phyloP scores from a whole-genome alignment of 1,140 invertebrate genomes.

The Lanistes nyassanus region DNA sequence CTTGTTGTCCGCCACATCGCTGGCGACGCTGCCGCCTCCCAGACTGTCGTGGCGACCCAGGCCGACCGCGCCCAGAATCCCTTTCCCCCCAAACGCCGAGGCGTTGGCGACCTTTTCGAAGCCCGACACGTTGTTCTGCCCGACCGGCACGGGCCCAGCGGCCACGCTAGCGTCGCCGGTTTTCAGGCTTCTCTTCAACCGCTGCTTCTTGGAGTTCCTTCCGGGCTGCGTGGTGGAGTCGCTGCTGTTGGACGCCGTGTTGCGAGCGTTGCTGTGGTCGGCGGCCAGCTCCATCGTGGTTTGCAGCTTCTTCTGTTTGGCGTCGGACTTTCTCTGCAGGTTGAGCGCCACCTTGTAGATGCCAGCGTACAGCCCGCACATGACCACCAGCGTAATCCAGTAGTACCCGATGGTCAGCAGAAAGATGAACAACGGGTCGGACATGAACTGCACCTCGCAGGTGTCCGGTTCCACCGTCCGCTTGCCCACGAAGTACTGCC shows the following conservation, averaged over 20 bases:
- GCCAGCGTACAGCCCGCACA: constrained; percentile 83
- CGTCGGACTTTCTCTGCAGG: constrained; percentile 96
- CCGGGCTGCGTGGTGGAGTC: neutral
- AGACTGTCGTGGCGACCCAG: constrained; percentile 9
- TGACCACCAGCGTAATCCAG: constrained; percentile 82
- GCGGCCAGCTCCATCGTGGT: constrained; percentile 52
- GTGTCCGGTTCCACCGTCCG: constrained; percentile 77
- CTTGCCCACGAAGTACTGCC: constrained; percentile 97
- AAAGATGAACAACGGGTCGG: constrained; percentile 97
- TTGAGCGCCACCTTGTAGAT: constrained; percentile 99
- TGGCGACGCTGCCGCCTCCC: constrained; percentile 24
- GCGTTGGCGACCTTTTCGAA: constrained; percentile 38
- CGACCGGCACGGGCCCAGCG: neutral
- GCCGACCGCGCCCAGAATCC: constrained; percentile 7
- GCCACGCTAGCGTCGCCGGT: neutral
- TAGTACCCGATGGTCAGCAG: constrained; percentile 98
- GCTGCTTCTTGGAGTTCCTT: constrained; percentile 20
- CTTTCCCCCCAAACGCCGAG: constrained; percentile 48
- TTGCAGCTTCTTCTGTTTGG: constrained; percentile 71
- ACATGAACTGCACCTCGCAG: constrained; percentile 97
- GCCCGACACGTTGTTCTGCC: neutral
- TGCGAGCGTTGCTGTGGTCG: constrained; percentile 26
- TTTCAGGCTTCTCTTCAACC: constrained; percentile 13
- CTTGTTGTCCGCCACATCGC: constrained; percentile 56
- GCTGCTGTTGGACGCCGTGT: neutral